Base-by-base conservation (phyloP, 2,888 invertebrate genomes). In the Eledona agricola region DNA sequence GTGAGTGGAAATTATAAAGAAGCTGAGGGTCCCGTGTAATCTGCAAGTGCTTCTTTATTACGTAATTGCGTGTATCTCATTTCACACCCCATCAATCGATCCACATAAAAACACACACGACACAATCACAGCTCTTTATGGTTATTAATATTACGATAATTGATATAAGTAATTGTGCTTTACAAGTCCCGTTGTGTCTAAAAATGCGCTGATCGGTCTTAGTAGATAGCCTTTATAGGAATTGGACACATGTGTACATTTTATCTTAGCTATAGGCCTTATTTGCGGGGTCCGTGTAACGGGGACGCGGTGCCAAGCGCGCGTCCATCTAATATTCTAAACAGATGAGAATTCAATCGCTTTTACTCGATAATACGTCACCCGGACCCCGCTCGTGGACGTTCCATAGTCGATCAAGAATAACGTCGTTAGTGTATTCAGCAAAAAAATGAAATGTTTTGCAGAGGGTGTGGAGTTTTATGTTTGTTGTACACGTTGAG, bases 221-320 rank as follows among this genome's bases (percentile, higher is more conserved):
- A 55, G 55, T 50, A 51, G 51, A 51, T 54, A 58, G 58, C 52
- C 52, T 58, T 57, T 55, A 57, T 59, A 59, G 59, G 55, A 57
- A 58, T 55, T 59, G 57, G 57, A 58, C 58, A 58, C 47, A 47
- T 64, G 59, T 64, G 59, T 64, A 63, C 55, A 62, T 58, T 60
- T 64, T 58, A 59, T 57, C 56, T 60, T 63, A 63, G 64, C 53
- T 59, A 57, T 59, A 59, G 62, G 64, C 59, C 63, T 63, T 64
- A 60, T 51, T 43, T 58, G 54, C 55, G 59, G 57, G 60, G 57
- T 58, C 61, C 55, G 54, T 56, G 55, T 51, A 53, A 56, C 58
- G 34, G 19, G 22, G 40, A 32, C 42, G 50, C 23, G 29, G 28
- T 38, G 22, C 10, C 28, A 20, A 10, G 20, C n/a, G 28, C 19